Evolutionary conservation across 1,140 invertebrate genomes (phyloP), one percentile per base, ranked within the genome.

Genomic region (Aporrectodea caliginosa): DNA sequence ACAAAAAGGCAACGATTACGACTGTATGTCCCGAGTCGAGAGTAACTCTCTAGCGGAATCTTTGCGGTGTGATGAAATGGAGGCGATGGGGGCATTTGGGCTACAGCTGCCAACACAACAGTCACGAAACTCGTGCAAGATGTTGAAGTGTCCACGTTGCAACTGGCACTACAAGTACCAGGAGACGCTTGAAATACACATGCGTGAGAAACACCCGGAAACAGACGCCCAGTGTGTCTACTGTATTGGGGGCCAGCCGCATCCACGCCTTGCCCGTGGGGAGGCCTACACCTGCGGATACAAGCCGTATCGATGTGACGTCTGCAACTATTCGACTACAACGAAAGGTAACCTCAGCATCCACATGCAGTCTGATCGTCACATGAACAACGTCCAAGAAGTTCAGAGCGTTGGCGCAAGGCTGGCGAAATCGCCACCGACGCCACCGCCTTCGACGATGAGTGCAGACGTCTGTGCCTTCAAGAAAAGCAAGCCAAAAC

Each of bases 151-250:
- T 91, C 98, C 98, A 0, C 98, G 99, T 88, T 99, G 98, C 86
- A 99, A 99, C 89, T 99, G 98, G 98, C 98, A 99, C 88, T 99
- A 99, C 89, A 99, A 99, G 89, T 99, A 99, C 86, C 97, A 99
- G 89, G 98, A 99, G 88, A 99, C 98, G 0, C 90, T 99, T 43
- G 98, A 99, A 89, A 99, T 99, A 84, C 98, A 99, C 88, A 99
- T 99, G 97, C 98, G 98, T 87, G 98, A 99, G 85, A 99, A 99
- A 87, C 98, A 99, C 88, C 96, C 97, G 0, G 98, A 99, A 86
- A 96, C 93, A 81, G 97, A 99, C 86, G 96, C 87, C 30, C 86
- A 87, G 72, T 99, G 98, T 87, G 94, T 98, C 77, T 99, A 98
- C 89, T 99, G 98, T 88, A 93, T 98, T 83, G 95, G 97, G 77